phyloP scores from a whole-genome alignment of 2,797 vertebrate species.

The Pseudomugil tenellus region DNA sequence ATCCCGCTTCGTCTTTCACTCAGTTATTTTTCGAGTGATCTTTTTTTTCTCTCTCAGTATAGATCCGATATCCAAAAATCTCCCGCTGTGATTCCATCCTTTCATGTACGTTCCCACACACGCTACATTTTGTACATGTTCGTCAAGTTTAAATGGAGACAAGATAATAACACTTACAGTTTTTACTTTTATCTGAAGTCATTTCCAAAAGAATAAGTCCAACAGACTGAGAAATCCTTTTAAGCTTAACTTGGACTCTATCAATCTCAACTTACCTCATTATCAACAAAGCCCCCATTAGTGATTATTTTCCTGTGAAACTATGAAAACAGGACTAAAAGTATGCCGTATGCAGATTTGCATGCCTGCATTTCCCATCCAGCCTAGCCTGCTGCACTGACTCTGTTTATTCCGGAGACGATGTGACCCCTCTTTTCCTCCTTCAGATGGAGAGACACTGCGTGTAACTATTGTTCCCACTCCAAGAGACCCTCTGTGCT shows the following conservation, averaged over 20 bases:
- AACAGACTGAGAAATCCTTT: not conserved
- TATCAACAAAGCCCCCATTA: not conserved
- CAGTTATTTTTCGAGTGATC: conserved; percentile 27
- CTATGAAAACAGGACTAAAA: not conserved
- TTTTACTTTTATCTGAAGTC: not conserved
- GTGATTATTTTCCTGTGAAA: not conserved
- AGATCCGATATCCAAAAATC: conserved; percentile 30
- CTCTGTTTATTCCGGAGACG: conserved; percentile 15
- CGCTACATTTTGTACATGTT: conserved; percentile 23
- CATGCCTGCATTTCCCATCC: not conserved
- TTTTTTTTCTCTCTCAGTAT: conserved; percentile 31
- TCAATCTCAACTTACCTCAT: not conserved
- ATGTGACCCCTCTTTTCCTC: conserved; percentile 1
- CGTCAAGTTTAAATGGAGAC: conserved; percentile 24
- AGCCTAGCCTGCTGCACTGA: conserved; percentile 10
- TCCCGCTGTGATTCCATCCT: conserved; percentile 29
- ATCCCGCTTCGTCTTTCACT: conserved; percentile 48
- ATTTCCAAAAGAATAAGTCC: not conserved
- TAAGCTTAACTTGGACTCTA: not conserved
- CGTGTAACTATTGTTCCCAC: conserved; percentile 11
- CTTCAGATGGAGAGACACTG: not conserved
- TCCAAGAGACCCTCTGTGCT: not conserved
- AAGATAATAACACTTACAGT: conserved; percentile 8
- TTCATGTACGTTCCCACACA: conserved; percentile 7
- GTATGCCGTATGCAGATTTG: not conserved